Evolutionary conservation across 2,113 vertebrate genomes (phyloP).

Genomic region (Hirundichthys speculiger): DNA sequence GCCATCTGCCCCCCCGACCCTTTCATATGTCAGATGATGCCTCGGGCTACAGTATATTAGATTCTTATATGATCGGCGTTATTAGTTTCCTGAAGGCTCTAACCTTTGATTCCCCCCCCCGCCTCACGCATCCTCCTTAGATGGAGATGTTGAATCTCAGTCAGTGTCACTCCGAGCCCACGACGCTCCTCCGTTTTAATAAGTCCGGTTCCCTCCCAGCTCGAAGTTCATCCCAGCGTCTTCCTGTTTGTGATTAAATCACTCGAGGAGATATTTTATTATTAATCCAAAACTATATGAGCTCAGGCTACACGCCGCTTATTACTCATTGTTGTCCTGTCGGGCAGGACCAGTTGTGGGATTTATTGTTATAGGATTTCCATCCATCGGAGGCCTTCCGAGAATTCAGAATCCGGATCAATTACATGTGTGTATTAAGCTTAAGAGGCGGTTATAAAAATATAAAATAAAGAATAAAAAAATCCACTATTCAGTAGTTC

Average conservation of each 20-base stretch:
- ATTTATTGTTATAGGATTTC: constrained; percentile 65
- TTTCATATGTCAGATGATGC: constrained; percentile 59
- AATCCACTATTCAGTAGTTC: no score
- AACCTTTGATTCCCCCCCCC: constrained; percentile 62
- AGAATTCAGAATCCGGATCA: constrained; percentile 45
- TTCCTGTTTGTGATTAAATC: constrained; percentile 68
- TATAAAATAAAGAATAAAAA: no score
- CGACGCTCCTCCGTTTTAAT: constrained; percentile 60
- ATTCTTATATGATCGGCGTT: constrained; percentile 54
- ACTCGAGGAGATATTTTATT: constrained; percentile 62
- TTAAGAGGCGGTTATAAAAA: no score
- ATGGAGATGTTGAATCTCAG: constrained; percentile 40
- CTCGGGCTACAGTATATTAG: constrained; percentile 43
- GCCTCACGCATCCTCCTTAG: constrained; percentile 35
- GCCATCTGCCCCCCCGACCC: constrained; percentile 28
- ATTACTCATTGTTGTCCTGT: constrained; percentile 29
- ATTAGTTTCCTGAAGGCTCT: constrained; percentile 64
- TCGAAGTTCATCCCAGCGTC: constrained; percentile 52
- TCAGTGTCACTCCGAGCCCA: constrained; percentile 40
- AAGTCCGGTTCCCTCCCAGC: constrained; percentile 56
- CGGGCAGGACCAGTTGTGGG: constrained; percentile 23
- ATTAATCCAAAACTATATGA: constrained; percentile 61
- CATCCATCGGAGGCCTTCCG: constrained; percentile 24
- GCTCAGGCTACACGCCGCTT: constrained; percentile 16
- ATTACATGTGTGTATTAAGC: constrained; percentile 32